Evolutionary conservation across 2,797 vertebrate genomes (phyloP).

Genomic region (Cyprinella venusta): DNA sequence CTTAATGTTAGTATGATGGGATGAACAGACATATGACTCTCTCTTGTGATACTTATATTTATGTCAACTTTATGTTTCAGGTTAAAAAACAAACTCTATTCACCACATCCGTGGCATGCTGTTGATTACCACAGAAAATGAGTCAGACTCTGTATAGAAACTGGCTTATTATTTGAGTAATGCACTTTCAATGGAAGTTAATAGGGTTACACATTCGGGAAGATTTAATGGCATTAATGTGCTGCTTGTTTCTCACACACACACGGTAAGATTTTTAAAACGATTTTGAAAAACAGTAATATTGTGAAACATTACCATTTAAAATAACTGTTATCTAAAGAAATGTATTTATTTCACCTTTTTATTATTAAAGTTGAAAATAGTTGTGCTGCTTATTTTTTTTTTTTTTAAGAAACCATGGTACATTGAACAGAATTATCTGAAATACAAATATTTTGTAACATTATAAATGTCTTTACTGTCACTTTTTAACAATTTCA

Average conservation of each 20-base stretch:
- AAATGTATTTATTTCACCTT: not conserved
- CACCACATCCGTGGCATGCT: not conserved
- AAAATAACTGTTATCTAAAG: not conserved
- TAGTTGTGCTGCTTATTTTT: not conserved
- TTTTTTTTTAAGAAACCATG: not conserved
- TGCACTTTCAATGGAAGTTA: not conserved
- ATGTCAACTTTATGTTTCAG: not conserved
- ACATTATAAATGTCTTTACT: not conserved
- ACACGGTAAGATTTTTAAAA: not conserved
- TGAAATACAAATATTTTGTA: not conserved
- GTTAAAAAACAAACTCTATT: not conserved
- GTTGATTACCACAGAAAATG: not conserved
- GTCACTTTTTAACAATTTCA: not conserved
- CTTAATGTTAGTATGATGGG: constrained; percentile 45
- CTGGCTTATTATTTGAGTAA: not conserved
- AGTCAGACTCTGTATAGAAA: not conserved
- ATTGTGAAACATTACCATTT: not conserved
- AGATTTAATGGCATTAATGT: not conserved
- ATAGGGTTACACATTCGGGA: not conserved
- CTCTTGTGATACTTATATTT: constrained; percentile 16
- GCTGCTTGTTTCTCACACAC: not conserved
- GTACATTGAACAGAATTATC: not conserved
- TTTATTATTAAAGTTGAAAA: not conserved
- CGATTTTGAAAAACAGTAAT: not conserved
- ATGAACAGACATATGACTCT: constrained; percentile 17